phyloP scores from a whole-genome alignment of 2,797 vertebrate genomes.

The Leptodactylus fallax region DNA sequence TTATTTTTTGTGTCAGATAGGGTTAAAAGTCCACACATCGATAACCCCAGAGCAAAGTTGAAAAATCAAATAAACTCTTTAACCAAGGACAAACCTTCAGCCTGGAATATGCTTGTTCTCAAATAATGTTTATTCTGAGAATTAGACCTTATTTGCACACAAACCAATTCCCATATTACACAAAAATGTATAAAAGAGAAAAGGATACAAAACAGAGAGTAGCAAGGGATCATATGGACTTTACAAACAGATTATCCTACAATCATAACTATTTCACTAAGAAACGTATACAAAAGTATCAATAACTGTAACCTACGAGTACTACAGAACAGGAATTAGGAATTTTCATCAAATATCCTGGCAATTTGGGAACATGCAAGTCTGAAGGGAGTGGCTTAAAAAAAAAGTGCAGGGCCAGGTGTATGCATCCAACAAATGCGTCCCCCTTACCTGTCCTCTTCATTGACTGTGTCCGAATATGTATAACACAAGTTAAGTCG shows the following conservation, averaged over 20 bases:
- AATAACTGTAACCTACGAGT: background rate
- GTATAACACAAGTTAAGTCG: too few relatives aligned
- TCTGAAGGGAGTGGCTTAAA: too few relatives aligned
- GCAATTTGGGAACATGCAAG: too few relatives aligned
- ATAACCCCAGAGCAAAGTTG: slow-evolving; percentile 33
- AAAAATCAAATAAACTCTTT: slow-evolving; percentile 30
- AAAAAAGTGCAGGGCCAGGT: too few relatives aligned
- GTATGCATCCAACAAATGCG: too few relatives aligned
- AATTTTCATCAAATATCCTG: too few relatives aligned
- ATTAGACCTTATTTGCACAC: slow-evolving; percentile 11
- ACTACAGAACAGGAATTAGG: too few relatives aligned
- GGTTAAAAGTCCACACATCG: slow-evolving; percentile 18
- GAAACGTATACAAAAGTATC: background rate
- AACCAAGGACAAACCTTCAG: slow-evolving; percentile 52
- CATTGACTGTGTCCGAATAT: too few relatives aligned
- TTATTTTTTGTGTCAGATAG: background rate
- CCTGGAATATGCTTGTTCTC: slow-evolving; percentile 38
- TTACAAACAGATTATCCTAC: too few relatives aligned
- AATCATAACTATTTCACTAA: background rate
- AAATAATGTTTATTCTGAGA: slow-evolving; percentile 52
- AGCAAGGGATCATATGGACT: background rate
- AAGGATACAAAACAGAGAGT: background rate
- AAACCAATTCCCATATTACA: background rate
- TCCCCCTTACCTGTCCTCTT: too few relatives aligned
- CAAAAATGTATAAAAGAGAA: background rate